Base-by-base conservation (phyloP, 2,888 invertebrate genomes). In the Theretra japonica region DNA sequence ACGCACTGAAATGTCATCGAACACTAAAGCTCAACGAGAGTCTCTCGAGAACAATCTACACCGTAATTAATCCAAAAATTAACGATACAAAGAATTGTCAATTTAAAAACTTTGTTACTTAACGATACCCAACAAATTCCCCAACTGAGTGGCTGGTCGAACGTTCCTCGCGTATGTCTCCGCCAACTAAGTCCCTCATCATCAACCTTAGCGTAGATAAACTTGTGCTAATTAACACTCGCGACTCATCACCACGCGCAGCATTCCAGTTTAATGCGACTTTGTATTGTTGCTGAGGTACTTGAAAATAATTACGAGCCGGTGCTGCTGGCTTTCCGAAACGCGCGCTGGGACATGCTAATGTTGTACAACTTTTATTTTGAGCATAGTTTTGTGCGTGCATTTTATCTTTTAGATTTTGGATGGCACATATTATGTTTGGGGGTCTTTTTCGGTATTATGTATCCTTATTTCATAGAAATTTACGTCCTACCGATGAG, bases 211-310 rank as follows among this genome's bases (percentile, higher is more conserved):
- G 83, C 72, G 75, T 79, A 83, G 86, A 86, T 86, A 87, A 90
- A 90, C 86, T 91, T 91, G 79, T 79, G 81, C 84, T 90, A 91
- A 92, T 92, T 91, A 92, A 88, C 90, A 81, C 84, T 85, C 77
- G 83, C 85, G 79, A 80, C 80, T 79, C 82, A 82, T 87, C 86
- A 82, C 83, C 86, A 89, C 88, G 87, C 88, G 88, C 76, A 78
- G 72, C 74, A 73, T 74, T 76, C 75, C 68, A 70, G 70, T 77
- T 83, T 82, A 80, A 77, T 72, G 73, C 78, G 71, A 81, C 77
- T 82, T 81, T 84, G 79, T 76, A 79, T 75, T 75, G 75, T 75
- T 73, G 73, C 72, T 21, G n/a, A 28, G 19, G 53, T 60, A 62
- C 48, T 50, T 70, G 59, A 53, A 60, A 62, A 70, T 70, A 70